Evolutionary conservation across 1,140 invertebrate genomes (phyloP).

Genomic region (Probaryconus sp.): DNA sequence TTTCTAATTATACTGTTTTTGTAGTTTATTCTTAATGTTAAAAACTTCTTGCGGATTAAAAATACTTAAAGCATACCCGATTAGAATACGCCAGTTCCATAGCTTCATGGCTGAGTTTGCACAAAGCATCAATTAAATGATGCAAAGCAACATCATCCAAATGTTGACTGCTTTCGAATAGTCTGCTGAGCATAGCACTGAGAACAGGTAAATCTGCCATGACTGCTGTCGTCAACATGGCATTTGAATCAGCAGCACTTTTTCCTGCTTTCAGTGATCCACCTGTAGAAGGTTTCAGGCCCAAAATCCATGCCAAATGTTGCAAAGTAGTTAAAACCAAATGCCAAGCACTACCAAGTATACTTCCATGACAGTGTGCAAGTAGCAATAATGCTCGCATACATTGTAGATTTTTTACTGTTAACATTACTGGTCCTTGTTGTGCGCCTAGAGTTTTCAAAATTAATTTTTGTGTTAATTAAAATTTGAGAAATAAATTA

Average conservation of each 20-base stretch:
- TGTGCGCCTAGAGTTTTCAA: constrained; percentile 80
- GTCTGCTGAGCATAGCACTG: constrained; percentile 93
- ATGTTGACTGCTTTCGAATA: constrained; percentile 96
- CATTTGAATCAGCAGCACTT: constrained; percentile 87
- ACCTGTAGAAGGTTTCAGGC: constrained; percentile 94
- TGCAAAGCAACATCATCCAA: constrained; percentile 96
- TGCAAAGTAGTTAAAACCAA: constrained; percentile 96
- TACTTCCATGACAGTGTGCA: constrained; percentile 94
- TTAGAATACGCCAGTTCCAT: constrained; percentile 98
- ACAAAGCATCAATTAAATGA: constrained; percentile 97
- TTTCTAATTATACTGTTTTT: constrained; percentile 1
- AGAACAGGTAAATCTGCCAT: constrained; percentile 97
- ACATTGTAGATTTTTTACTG: constrained; percentile 97
- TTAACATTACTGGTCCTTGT: constrained; percentile 98
- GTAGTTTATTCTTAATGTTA: not conserved
- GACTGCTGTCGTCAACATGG: constrained; percentile 96
- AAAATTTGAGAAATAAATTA: not conserved
- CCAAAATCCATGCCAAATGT: constrained; percentile 98
- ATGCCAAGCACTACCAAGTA: constrained; percentile 96
- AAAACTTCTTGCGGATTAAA: too few species aligned
- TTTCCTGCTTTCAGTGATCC: constrained; percentile 91
- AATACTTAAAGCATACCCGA: constrained; percentile 80
- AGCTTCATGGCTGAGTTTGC: constrained; percentile 96
- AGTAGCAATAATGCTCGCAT: constrained; percentile 93
- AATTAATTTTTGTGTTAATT: constrained; percentile 8